Evolutionary conservation across 2,888 invertebrate species (phyloP).

Genomic region (Eupithecia inturbata): DNA sequence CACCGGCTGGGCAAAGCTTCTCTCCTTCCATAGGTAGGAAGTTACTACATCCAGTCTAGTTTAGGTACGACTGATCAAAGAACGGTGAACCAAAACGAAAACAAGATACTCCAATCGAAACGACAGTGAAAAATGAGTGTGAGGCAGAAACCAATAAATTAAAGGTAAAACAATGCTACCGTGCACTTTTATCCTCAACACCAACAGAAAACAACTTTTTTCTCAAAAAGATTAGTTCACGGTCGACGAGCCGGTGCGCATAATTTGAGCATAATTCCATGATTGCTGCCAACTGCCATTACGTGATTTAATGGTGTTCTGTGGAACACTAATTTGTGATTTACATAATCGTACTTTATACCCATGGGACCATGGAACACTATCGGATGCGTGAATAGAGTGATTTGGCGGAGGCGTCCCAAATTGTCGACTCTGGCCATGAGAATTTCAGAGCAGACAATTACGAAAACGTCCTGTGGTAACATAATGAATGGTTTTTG

Average conservation of each 20-base stretch:
- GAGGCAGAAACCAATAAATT: neutral
- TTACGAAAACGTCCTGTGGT: neutral
- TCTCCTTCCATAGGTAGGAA: too few relatives aligned
- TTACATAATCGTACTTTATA: slow-evolving; percentile 16
- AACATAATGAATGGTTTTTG: neutral
- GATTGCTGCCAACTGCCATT: slow-evolving; percentile 22
- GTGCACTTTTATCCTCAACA: slow-evolving; percentile 16
- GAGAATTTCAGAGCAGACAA: neutral
- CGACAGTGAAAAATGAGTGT: neutral
- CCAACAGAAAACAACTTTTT: slow-evolving; percentile 19
- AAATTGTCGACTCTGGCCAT: neutral
- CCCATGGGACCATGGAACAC: neutral
- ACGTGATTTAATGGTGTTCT: slow-evolving; percentile 21
- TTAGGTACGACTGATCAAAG: too few relatives aligned
- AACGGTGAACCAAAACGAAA: neutral
- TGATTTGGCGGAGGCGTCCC: neutral
- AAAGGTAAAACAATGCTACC: neutral
- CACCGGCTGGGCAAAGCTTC: too few relatives aligned
- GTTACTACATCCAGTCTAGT: neutral
- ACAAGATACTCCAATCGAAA: neutral
- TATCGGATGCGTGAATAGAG: neutral
- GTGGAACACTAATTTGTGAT: slow-evolving; percentile 28
- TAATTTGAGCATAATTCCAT: slow-evolving; percentile 34
- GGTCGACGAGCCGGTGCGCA: slow-evolving; percentile 22
- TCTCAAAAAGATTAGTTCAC: slow-evolving; percentile 19